Evolutionary conservation across 53 echinoderm and acorn worm genomes (phyloP).

Genomic region (Mesocentrotus franciscanus): DNA sequence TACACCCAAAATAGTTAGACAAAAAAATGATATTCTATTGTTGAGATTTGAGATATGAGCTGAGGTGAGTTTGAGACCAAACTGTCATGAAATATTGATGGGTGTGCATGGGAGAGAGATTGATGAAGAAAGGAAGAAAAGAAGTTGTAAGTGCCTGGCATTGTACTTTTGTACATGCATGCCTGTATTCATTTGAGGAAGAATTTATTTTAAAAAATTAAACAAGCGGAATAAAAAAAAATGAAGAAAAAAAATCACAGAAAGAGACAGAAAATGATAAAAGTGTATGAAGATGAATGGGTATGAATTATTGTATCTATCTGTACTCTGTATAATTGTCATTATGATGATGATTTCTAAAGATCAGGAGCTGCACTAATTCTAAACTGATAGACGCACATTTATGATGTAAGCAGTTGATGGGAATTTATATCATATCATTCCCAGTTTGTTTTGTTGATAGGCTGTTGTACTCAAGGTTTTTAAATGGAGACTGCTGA

Average conservation of each 20-base stretch:
- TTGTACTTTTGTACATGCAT: not conserved
- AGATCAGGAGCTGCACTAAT: not conserved
- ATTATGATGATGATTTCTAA: not conserved
- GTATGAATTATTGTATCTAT: not conserved
- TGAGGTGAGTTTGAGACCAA: not conserved
- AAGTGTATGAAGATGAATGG: not conserved
- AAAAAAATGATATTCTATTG: not conserved
- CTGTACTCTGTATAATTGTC: not conserved
- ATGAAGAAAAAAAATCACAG: not conserved
- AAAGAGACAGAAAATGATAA: not conserved
- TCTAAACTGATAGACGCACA: not conserved
- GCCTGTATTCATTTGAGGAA: not conserved
- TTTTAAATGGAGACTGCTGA: not conserved
- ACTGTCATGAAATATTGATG: not conserved
- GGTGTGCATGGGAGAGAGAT: not conserved
- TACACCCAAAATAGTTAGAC: constrained; percentile 18
- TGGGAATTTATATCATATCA: constrained; percentile 10
- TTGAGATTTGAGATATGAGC: not conserved
- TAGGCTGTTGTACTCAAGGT: constrained; percentile 39
- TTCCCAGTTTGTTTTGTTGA: not conserved
- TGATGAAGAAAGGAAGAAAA: not conserved
- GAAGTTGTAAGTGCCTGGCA: not conserved
- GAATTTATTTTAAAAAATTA: not conserved
- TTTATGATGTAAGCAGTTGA: not conserved
- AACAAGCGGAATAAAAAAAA: not conserved